Evolutionary conservation across 35 echinoderm and acorn worm genomes (phyloP).

Genomic region (Apostichopus japonicus): DNA sequence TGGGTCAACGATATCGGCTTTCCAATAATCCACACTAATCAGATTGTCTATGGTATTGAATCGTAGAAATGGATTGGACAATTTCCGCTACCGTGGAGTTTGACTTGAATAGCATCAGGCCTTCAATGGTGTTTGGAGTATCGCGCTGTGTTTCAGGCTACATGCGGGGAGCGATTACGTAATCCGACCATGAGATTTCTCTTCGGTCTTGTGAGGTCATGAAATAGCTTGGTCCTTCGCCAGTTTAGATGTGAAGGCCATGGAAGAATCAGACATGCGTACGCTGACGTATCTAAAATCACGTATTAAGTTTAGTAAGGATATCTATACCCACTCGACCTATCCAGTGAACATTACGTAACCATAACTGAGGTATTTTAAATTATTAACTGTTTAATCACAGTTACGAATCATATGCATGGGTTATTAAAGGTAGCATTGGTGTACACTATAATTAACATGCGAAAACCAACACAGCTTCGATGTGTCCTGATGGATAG

Average conservation of each 20-base stretch:
- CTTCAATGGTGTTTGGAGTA: constrained; percentile 19
- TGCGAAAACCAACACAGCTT: no score
- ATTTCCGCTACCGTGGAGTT: not conserved
- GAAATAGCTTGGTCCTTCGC: not conserved
- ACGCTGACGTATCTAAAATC: no score
- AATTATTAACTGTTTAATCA: no score
- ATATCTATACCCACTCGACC: no score
- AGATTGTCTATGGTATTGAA: constrained; percentile 19
- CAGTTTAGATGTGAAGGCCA: not conserved
- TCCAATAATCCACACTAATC: not conserved
- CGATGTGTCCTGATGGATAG: no score
- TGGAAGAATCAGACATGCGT: not conserved
- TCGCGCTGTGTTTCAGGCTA: constrained; percentile 38
- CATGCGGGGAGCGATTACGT: not conserved
- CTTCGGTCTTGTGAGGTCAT: not conserved
- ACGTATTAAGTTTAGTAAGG: no score
- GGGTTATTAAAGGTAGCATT: no score
- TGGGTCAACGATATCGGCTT: constrained; percentile 48
- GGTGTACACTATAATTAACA: no score
- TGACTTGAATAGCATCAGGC: not conserved
- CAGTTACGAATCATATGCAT: no score
- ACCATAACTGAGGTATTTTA: no score
- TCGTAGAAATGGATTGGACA: not conserved
- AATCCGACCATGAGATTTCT: not conserved
- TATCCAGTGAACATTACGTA: no score